Base-by-base conservation (phyloP, 2,888 invertebrate species). In the Lissonota sp. region DNA sequence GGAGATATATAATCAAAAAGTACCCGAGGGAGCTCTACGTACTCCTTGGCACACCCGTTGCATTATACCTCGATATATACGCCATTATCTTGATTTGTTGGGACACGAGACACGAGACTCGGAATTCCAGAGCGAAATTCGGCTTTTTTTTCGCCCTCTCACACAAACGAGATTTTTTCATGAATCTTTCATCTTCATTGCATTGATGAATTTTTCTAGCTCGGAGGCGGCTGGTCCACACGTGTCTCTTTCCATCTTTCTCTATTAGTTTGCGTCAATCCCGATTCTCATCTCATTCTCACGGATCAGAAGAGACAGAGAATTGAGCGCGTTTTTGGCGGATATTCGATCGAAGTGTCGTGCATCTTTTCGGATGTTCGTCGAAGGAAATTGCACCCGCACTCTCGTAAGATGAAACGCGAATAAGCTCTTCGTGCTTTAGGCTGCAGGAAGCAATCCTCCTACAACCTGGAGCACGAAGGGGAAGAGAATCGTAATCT, bases 71-170 rank as follows among this genome's bases (percentile, higher is more conserved):
- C 91, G 90, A 91, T 91, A 90, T 91, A 91, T 91, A 87, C 86
- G 81, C 90, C 89, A 91, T 91, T 91, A 91, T 89, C 91, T 90
- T 91, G 91, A 91, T 91, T 91, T 91, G 90, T 89, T 70, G 14
- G 39, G 70, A 55, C 62, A 37, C 26, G 26, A 26, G 26, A 26
- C 26, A 53, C 53, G 14, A 53, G 14, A 14, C 6, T 14, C 26
- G 26, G 14, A 53, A 53, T 53, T 53, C 7, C 46, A 10, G 10
- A 10, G 16, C 37, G 6, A 53, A 10, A 40, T 53, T 8, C 16
- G 5, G 26, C n/a, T 53, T 14, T 12, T 14, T 0, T 14, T 14
- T 16, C 51, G n/a, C 2, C n/a, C 62, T 62, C 51, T 12, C 14
- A 39, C 49, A 12, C 14, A n/a, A 7, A 58, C 5, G 10, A 62